Conservation (phyloP, 23 tunicate species). For the Halocynthia roretzi region DNA sequence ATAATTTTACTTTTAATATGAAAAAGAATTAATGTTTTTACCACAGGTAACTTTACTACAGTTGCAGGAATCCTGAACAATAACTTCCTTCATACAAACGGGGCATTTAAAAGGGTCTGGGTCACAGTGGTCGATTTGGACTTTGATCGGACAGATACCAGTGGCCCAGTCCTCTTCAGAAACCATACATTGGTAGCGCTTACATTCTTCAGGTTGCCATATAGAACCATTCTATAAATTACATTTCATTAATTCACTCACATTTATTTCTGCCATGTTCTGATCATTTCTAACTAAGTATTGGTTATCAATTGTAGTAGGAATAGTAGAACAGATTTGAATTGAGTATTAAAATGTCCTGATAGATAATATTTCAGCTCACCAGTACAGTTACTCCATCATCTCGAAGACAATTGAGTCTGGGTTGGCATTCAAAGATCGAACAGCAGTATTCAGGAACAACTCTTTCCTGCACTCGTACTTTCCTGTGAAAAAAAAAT, state of each 20-base stretch:
- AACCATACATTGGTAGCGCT: conserved; percentile 26
- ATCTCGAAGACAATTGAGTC: conserved; percentile 15
- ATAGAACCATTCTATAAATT: conserved; percentile 30
- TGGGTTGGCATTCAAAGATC: conserved; percentile 44
- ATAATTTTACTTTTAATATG: no score
- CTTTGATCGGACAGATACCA: conserved; percentile 25
- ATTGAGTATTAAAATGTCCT: no score
- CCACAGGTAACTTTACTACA: conserved; percentile 15
- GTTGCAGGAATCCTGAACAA: conserved; percentile 32
- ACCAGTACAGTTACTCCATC: conserved; percentile 22
- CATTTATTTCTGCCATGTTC: no score
- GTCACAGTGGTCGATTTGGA: conserved; percentile 18
- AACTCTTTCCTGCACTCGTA: conserved; percentile 5
- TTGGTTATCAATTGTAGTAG: no score
- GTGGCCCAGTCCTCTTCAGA: conserved; percentile 32
- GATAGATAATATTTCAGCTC: neutral
- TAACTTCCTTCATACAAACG: conserved; percentile 34
- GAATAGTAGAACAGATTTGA: no score
- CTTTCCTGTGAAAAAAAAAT: conserved; percentile 19
- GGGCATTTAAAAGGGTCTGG: conserved; percentile 28
- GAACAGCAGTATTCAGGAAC: conserved; percentile 53
- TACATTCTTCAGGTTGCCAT: conserved; percentile 39
- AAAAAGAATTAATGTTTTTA: neutral
- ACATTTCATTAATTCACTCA: no score
- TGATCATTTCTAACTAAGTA: no score